Percentiles rank a stretch among this genome's conserved stretches.
These are phyloP conservation scores for Aelia acuminata DNA, from an alignment of 2,888 invertebrate genomes.

Conservation along the genomic window DNA sequence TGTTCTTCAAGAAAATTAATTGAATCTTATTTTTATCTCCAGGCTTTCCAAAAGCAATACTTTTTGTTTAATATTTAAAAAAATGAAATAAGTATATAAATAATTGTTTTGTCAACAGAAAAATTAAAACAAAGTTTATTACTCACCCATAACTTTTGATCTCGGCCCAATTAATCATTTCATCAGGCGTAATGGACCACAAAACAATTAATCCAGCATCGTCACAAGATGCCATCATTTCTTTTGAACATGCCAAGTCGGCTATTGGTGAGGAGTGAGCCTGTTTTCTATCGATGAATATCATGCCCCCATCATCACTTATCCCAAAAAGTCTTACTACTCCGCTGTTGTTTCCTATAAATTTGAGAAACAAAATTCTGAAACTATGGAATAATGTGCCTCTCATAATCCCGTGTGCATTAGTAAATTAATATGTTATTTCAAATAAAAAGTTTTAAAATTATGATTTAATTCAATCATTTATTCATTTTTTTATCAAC, in stretches of 20 bases:
- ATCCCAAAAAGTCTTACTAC: constrained; percentile 66
- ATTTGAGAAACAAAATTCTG: background rate
- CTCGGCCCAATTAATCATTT: constrained; percentile 65
- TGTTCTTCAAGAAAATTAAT: background rate
- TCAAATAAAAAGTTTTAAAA: no score
- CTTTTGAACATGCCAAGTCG: constrained; percentile 66
- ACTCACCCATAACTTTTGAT: constrained; percentile 65
- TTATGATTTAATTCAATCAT: no score
- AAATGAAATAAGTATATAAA: background rate
- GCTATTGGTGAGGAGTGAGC: constrained; percentile 67
- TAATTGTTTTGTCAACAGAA: no score
- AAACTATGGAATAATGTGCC: background rate
- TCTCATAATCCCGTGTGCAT: no score
- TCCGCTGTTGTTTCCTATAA: constrained; percentile 67
- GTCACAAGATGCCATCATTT: constrained; percentile 67
- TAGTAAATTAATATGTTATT: no score
- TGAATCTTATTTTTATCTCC: background rate
- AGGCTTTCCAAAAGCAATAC: background rate
- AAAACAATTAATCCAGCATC: constrained; percentile 67
- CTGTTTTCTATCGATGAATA: constrained; percentile 67
- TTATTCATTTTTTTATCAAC: no score
- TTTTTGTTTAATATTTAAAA: background rate
- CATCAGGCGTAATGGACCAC: constrained; percentile 67
- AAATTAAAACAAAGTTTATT: background rate
- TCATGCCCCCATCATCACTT: constrained; percentile 66